Evolutionary conservation across 2,888 invertebrate species (phyloP), one percentile per base, ranked within the genome.

Genomic region (Thymelicus acteon): DNA sequence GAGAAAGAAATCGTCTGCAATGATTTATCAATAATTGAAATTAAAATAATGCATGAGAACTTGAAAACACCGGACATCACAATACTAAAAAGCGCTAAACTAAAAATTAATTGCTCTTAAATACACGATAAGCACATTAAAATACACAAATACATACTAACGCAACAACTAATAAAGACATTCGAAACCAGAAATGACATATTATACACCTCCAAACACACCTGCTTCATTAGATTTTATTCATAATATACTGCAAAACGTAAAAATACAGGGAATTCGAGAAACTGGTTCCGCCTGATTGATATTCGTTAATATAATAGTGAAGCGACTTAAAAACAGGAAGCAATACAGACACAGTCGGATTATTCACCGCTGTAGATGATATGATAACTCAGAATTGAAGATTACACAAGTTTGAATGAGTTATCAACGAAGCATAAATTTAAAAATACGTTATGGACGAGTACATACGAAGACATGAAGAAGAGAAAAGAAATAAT

Each of bases 351-450:
- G 69, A 49, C 31, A 40, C 39, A 70, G 69, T 64, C 64, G 58
- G 24, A 70, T 49, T 58, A 24, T 70, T 70, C 58, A 64, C 63
- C 63, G 69, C 63, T 70, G 60, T 49, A 58, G 57, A 60, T 68
- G 61, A 67, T 58, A 58, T 15, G 19, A 19, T 19, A 19, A 19
- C 40, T 12, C 15, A 67, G 62, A 58, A 58, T 69, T 69, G 48
- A 63, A 48, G 63, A 58, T 64, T 58, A 69, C 58, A 65, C 70
- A 65, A 64, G 52, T 64, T 48, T 44, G 15, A 70, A 70, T 60
- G 44, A 65, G 52, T 60, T 60, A 70, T 65, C 31, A 65, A 65
- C 44, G 64, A 40, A 60, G 40, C 58, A 24, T 44, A 60, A 47
- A 47, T 70, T 64, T 19, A 48, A n/a, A 24, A n/a, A 49, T 40